Conservation (phyloP, 1,140 invertebrate species). For the Tetragnatha versicolor region DNA sequence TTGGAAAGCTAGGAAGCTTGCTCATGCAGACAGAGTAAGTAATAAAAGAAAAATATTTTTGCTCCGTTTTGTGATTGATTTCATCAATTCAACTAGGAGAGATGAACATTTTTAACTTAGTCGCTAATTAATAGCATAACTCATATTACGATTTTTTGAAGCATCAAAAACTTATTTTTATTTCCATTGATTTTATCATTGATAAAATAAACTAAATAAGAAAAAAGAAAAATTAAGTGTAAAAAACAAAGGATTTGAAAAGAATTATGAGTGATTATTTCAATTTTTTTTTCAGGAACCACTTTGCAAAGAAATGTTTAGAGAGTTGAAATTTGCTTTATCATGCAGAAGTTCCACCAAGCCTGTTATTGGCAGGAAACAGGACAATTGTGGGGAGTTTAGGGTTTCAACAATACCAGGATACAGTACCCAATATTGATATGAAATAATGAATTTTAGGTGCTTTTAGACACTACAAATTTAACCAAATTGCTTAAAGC, state of each 20-base stretch:
- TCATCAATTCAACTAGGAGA: too few relatives aligned
- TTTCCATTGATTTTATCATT: too few relatives aligned
- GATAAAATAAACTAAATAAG: too few relatives aligned
- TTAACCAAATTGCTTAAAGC: slow-evolving; percentile 39
- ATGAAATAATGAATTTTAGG: slow-evolving; percentile 32
- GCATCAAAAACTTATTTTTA: background rate
- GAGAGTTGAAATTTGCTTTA: slow-evolving; percentile 60
- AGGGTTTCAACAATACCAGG: slow-evolving; percentile 51
- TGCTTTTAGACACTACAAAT: slow-evolving; percentile 43
- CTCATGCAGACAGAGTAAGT: slow-evolving; percentile 47
- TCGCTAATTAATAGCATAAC: background rate
- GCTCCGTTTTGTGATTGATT: too few relatives aligned
- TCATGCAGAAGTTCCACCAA: slow-evolving; percentile 60
- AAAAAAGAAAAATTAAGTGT: too few relatives aligned
- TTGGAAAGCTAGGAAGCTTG: slow-evolving; percentile 57
- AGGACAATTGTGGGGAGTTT: slow-evolving; percentile 50
- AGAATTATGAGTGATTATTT: background rate
- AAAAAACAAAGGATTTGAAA: too few relatives aligned
- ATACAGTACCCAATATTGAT: slow-evolving; percentile 51
- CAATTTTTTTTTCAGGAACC: slow-evolving; percentile 55
- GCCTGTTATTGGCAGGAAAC: slow-evolving; percentile 51
- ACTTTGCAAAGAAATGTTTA: slow-evolving; percentile 60
- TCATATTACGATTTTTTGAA: background rate
- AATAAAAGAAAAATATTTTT: too few relatives aligned
- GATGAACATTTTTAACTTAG: too few relatives aligned